These are phyloP conservation scores for Paralvinella palmiformis DNA, from an alignment of 1,140 invertebrate species.

Conservation along the genomic window DNA sequence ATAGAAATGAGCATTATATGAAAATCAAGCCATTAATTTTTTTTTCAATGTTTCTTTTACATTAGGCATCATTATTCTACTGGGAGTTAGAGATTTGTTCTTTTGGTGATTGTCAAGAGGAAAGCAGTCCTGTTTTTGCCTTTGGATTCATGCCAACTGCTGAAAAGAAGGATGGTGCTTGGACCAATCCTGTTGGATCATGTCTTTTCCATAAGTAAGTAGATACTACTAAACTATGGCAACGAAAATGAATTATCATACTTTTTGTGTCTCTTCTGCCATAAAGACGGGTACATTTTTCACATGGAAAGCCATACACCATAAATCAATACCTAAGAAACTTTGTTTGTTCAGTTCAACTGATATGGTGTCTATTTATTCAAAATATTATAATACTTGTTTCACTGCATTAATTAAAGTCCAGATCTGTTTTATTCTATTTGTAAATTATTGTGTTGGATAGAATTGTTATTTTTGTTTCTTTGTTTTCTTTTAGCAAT, in stretches of 20 bases:
- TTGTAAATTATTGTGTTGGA: not conserved
- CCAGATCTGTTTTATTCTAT: too few relatives aligned
- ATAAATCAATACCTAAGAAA: too few relatives aligned
- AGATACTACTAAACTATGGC: not conserved
- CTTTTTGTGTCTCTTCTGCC: too few relatives aligned
- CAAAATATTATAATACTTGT: not conserved
- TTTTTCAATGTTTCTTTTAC: slow-evolving; percentile 1
- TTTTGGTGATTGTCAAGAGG: slow-evolving; percentile 46
- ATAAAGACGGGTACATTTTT: too few relatives aligned
- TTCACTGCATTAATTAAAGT: too few relatives aligned
- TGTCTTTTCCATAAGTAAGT: slow-evolving; percentile 48
- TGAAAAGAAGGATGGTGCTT: slow-evolving; percentile 48
- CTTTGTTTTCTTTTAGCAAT: slow-evolving; percentile 31
- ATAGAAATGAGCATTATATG: too few relatives aligned
- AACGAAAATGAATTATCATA: too few relatives aligned
- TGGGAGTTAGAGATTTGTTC: slow-evolving; percentile 49
- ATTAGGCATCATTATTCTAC: slow-evolving; percentile 47
- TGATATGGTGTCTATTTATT: not conserved
- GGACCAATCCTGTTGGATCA: slow-evolving; percentile 49
- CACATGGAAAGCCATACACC: too few relatives aligned
- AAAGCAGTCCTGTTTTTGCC: slow-evolving; percentile 43
- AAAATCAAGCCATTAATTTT: too few relatives aligned
- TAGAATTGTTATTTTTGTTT: not conserved
- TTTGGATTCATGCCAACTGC: slow-evolving; percentile 48
- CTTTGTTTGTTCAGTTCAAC: not conserved